Base-by-base conservation (phyloP, 2,888 invertebrate genomes). In the Hirtodrosophila trivittata region DNA sequence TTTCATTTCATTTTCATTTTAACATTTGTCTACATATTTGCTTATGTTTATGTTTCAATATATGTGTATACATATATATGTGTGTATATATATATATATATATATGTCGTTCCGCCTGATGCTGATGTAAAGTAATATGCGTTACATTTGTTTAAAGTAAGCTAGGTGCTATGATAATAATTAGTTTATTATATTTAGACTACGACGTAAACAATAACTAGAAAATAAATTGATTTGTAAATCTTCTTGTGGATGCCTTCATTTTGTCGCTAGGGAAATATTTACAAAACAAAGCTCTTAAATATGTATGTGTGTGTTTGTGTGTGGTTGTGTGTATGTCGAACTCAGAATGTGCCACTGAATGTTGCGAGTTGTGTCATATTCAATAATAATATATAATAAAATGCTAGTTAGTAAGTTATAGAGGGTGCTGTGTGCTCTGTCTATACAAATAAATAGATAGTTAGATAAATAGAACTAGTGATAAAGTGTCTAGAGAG, bases 71-170 rank as follows among this genome's bases (percentile, higher is more conserved):
- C 54, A 57, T 58, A 55, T 66, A 66, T 51, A 65, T n/a, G 2
- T 8, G 1, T 1, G 5, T 28, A 8, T 28, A 57, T 25, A n/a
- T n/a, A 18, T 47, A 30, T 46, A 8, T 42, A 8, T 32, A 49
- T 51, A 60, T 58, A 51, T 64, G 69, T 54, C 67, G 59, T 85
- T 67, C 62, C 41, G 58, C 77, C 69, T 81, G 62, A 57, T 65
- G 65, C 58, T 45, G 70, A 69, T 71, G 57, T 75, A 83, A 83
- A 80, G 83, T 77, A 83, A 72, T 83, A 83, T 68, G 80, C 76
- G 72, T 83, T 83, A 71, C 67, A 68, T 63, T 74, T 50, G 7
- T 68, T 70, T 84, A 70, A 81, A 84, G 77, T 78, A 83, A 76
- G 77, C 84, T 86, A 86, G 38, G 55, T 69, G 66, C 84, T 86